Evolutionary conservation across 2,113 vertebrate species (phyloP).

Genomic region (Pelusios castaneus): DNA sequence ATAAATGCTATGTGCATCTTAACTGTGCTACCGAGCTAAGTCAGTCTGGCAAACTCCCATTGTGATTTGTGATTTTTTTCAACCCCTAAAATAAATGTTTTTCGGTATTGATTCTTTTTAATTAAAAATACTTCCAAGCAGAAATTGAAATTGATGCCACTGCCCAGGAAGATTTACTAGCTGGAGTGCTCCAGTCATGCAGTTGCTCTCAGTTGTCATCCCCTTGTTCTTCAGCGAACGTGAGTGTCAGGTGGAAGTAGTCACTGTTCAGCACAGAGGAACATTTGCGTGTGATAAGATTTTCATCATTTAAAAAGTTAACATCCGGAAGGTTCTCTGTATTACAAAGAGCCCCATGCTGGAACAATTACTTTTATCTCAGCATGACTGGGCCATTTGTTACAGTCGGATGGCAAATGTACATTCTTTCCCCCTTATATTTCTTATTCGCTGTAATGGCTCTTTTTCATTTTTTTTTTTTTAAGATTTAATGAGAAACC

Average conservation of each 20-base stretch:
- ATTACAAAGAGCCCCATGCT: conserved; percentile 42
- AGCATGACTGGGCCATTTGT: conserved; percentile 63
- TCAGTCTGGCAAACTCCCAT: conserved; percentile 71
- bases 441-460: conserved; percentile 78
- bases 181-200: conserved; percentile 1
- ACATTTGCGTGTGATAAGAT: neutral
- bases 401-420: conserved; percentile 63
- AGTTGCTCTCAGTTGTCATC: neutral
- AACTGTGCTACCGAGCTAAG: conserved; percentile 60
- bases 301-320: conserved; percentile 14
- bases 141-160: conserved; percentile 65
- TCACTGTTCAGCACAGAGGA: neutral
- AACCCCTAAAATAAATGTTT: conserved; percentile 76
- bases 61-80: conserved; percentile 70
- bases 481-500: conserved; percentile 77
- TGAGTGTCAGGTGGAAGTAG: neutral
- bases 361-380: conserved; percentile 67
- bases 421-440: conserved; percentile 61
- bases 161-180: conserved; percentile 58
- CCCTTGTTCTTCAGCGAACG: neutral
- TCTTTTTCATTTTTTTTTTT: conserved; percentile 78
- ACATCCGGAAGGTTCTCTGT: conserved; percentile 60
- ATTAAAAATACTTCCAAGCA: conserved; percentile 75
- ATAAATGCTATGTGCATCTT: conserved; percentile 70
- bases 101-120: conserved; percentile 73